phyloP scores from a whole-genome alignment of 2,113 vertebrate species.

The Apteryx owenii region DNA sequence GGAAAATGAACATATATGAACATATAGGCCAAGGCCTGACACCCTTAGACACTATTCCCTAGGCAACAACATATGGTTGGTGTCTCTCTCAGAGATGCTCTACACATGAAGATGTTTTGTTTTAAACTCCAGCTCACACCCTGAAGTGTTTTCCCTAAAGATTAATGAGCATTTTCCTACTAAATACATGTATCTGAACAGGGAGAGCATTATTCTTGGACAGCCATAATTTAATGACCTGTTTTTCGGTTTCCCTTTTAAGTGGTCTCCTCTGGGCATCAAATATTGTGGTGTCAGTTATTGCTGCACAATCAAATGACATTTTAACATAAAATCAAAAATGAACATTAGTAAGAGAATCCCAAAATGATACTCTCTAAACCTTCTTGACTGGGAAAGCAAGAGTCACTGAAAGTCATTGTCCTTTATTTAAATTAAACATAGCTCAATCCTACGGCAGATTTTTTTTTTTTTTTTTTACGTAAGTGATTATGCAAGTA shows the following conservation, averaged over 20 bases:
- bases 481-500: neutral
- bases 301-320: neutral
- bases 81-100: neutral
- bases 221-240: neutral
- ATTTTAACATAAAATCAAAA: slow-evolving; percentile 1
- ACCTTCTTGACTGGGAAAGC: neutral
- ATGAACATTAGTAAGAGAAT: neutral
- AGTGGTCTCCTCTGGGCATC: neutral
- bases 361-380: neutral
- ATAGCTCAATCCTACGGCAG: neutral
- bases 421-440: neutral
- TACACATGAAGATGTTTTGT: neutral
- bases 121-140: neutral
- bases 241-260: neutral
- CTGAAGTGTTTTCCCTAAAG: neutral
- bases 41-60: neutral
- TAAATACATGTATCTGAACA: neutral
- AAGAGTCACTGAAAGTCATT: neutral
- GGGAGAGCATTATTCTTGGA: neutral
- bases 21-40: neutral
- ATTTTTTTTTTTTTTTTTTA: neutral
- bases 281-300: neutral
- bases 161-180: neutral
- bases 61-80: neutral
- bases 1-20: neutral